Evolutionary conservation across 1,140 invertebrate species (phyloP).

Genomic region (Spodoptera litura): DNA sequence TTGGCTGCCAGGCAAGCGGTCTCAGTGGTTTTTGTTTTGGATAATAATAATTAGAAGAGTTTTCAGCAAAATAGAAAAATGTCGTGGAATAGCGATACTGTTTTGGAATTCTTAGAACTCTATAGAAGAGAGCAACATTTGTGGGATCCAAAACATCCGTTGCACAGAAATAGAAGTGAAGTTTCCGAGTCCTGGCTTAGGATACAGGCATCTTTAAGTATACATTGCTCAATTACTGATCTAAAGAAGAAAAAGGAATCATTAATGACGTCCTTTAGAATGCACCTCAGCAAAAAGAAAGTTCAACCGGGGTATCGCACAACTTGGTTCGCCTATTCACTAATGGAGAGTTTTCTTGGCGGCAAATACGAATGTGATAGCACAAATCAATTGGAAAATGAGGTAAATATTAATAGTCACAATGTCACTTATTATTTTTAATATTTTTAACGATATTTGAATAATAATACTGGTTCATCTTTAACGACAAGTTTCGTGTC

Average conservation of each 20-base stretch:
- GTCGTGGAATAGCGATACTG: conserved; percentile 59
- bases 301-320: conserved; percentile 63
- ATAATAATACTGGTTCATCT: background rate
- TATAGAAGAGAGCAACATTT: conserved; percentile 58
- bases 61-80: conserved; percentile 33
- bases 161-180: conserved; percentile 62
- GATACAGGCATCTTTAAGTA: conserved; percentile 69
- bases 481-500: conserved; percentile 8
- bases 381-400: conserved; percentile 65
- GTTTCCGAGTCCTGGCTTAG: conserved; percentile 60
- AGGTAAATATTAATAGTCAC: conserved; percentile 57
- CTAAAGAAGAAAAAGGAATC: conserved; percentile 80
- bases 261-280: conserved; percentile 75
- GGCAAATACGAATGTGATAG: conserved; percentile 77
- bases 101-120: conserved; percentile 59
- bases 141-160: conserved; percentile 61
- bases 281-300: conserved; percentile 72
- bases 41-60: conserved; percentile 45
- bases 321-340: conserved; percentile 72
- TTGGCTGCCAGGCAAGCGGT: conserved; percentile 57
- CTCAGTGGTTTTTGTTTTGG: conserved; percentile 56
- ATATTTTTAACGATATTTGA: no score
- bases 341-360: conserved; percentile 78
- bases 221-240: conserved; percentile 69
- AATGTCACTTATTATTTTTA: background rate